Evolutionary conservation across 2,888 invertebrate genomes (phyloP).

Genomic region (Plusia festucae): DNA sequence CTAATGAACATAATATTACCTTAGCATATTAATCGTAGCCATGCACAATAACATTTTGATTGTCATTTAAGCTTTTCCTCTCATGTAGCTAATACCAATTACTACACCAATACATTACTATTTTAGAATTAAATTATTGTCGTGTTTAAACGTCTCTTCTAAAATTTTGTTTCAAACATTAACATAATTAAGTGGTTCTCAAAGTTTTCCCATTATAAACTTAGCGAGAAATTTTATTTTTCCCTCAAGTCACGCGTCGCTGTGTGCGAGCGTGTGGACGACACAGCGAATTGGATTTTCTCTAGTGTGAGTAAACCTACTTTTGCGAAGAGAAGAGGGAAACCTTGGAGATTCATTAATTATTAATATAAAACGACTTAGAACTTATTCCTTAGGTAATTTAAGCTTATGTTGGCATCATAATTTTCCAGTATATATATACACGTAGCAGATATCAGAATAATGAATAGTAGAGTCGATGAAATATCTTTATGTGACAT

Average conservation of each 20-base stretch:
- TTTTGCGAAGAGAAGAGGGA: slow-evolving; percentile 86
- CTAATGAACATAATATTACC: not conserved
- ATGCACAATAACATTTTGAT: not conserved
- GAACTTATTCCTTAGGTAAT: slow-evolving; percentile 78
- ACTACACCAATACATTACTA: slow-evolving; percentile 48
- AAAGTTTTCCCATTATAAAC: slow-evolving; percentile 90
- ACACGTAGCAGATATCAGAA: slow-evolving; percentile 1
- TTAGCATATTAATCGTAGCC: not conserved
- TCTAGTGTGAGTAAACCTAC: slow-evolving; percentile 88
- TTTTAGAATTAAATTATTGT: slow-evolving; percentile 84
- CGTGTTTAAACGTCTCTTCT: slow-evolving; percentile 87
- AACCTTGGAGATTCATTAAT: slow-evolving; percentile 86
- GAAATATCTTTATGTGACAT: too few relatives aligned
- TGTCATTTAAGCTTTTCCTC: not conserved
- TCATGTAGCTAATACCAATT: slow-evolving; percentile 1
- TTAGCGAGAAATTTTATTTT: slow-evolving; percentile 90
- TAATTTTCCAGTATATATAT: slow-evolving; percentile 58
- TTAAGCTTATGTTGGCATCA: slow-evolving; percentile 71
- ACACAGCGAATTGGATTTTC: slow-evolving; percentile 88
- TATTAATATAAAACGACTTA: slow-evolving; percentile 83
- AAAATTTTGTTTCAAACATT: slow-evolving; percentile 90
- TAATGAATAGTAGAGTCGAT: not conserved
- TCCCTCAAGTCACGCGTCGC: slow-evolving; percentile 87
- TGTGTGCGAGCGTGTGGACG: slow-evolving; percentile 86
- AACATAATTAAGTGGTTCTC: slow-evolving; percentile 90